phyloP scores from a whole-genome alignment of 1,140 invertebrate genomes.

The Mycetomoellerius zeteki region DNA sequence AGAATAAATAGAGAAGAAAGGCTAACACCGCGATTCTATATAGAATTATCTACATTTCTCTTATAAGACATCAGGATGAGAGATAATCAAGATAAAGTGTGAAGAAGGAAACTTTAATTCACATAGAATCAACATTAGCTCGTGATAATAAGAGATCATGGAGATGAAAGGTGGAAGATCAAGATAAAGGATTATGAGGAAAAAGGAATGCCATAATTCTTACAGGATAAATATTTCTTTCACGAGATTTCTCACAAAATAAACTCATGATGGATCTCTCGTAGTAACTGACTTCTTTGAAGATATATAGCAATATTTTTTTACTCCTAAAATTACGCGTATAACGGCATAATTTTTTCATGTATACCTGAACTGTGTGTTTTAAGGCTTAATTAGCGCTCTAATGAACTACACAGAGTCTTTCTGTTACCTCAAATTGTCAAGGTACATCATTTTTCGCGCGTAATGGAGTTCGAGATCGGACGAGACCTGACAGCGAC shows the following conservation, averaged over 20 bases:
- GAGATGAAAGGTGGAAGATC: constrained; percentile 34
- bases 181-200: constrained; percentile 28
- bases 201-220: constrained; percentile 30
- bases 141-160: constrained; percentile 41
- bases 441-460: background rate
- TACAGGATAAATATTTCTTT: constrained; percentile 40
- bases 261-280: background rate
- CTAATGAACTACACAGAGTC: constrained; percentile 6
- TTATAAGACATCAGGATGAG: background rate
- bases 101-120: constrained; percentile 44
- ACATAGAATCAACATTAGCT: constrained; percentile 49
- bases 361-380: background rate
- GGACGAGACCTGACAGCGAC: background rate
- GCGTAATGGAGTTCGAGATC: constrained; percentile 35
- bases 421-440: constrained; percentile 6
- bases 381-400: constrained; percentile 35
- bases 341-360: background rate
- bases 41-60: background rate
- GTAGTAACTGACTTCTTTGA: background rate
- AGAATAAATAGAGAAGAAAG: background rate
- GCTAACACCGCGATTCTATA: background rate
- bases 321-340: background rate
- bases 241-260: constrained; percentile 11
- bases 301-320: background rate
- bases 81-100: constrained; percentile 43